Conservation (phyloP, 2,113 vertebrate species). For the Eurystomus gularis region DNA sequence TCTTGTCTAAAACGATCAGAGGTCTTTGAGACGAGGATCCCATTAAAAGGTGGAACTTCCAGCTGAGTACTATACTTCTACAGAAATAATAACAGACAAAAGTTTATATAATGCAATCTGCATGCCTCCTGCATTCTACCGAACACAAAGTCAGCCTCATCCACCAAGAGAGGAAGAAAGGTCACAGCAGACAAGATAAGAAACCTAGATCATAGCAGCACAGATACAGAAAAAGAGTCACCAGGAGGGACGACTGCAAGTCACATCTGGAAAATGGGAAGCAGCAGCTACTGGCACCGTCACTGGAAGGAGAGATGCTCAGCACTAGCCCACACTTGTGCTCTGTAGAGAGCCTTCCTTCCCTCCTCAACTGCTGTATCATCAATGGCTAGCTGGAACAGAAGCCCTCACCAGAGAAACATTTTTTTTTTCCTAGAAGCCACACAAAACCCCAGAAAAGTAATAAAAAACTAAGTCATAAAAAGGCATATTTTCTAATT, state of each 20-base stretch:
- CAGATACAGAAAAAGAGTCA: neutral
- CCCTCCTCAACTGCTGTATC: no score
- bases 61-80: neutral
- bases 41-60: neutral
- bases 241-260: neutral
- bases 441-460: neutral
- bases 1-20: neutral
- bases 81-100: neutral
- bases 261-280: neutral
- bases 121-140: neutral
- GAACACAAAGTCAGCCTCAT: neutral
- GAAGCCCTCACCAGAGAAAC: neutral
- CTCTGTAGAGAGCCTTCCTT: neutral
- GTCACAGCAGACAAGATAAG: neutral
- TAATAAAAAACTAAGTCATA: neutral
- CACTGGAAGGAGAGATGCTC: neutral
- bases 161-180: neutral
- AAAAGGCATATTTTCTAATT: neutral
- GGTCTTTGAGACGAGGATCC: neutral
- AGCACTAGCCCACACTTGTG: accelerated
- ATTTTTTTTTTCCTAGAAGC: neutral
- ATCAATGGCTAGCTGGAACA: neutral
- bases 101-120: neutral
- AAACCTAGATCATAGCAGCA: neutral
- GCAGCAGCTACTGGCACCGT: accelerated